Evolutionary conservation across 2,888 invertebrate species (phyloP), one percentile per base, ranked within the genome.

Genomic region (Melinaea menophilus): DNA sequence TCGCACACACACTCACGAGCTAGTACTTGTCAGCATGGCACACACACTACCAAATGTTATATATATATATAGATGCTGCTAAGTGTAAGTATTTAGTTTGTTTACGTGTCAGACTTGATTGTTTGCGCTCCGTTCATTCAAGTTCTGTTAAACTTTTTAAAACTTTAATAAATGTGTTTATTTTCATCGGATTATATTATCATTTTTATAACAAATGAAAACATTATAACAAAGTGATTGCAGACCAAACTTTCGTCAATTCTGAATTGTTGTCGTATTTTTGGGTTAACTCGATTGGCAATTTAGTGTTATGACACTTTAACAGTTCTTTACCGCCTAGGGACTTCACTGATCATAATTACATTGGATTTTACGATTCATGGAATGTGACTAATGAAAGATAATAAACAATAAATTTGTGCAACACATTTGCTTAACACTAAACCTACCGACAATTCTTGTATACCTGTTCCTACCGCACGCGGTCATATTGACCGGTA

Each of bases 1-100:
- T 87, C 80, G 81, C 88, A 87, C 85, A 73, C 82, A 81, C 73
- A 71, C 85, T 85, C 89, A 88, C 84, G 75, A 76, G 73, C 82
- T 88, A 88, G 89, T 90, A 90, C 90, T 90, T 83, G 79, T 87
- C 79, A 89, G 86, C 90, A 90, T 90, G 78, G 80, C 89, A 88
- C 85, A 84, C 77, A 80, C 80, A 80, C 76, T 72, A 75, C 59
- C 57, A 58, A 58, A 54, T 51, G 45, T 61, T 62, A 47, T 56
- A 41, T 60, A 62, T 55, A 61, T 37, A 63, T 13, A 7, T 57
- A 59, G 64, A 65, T 64, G 63, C 65, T 58, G 65, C 51, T 63
- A 51, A 51, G 22, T 51, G 51, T 51, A 31, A 9, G 22, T 51
- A 51, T 31, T 51, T n/a, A 31, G n/a, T 48, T 48, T 48, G 7